Percentiles rank a stretch among this genome's conserved stretches.
These are phyloP conservation scores for Lasioglossum albipes DNA, from an alignment of 1,140 invertebrate genomes.

Conservation along the genomic window DNA sequence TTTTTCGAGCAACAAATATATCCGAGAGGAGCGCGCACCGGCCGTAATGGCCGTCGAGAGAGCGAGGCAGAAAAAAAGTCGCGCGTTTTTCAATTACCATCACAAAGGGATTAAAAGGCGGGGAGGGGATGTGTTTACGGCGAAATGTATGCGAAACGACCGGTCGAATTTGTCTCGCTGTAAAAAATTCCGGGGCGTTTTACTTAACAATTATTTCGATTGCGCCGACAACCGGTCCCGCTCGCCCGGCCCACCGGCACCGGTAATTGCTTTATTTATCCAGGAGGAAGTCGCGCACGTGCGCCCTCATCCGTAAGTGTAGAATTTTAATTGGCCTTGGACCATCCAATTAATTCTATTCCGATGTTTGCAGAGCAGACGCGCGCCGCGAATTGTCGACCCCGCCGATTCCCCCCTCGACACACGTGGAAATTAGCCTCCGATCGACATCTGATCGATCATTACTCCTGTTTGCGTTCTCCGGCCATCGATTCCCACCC, in stretches of 20 bases:
- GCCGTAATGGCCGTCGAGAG: slow-evolving; percentile 27
- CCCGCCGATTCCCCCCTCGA: background rate
- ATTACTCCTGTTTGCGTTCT: background rate
- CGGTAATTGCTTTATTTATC: slow-evolving; percentile 55
- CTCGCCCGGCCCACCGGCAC: background rate
- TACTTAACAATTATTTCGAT: slow-evolving; percentile 45
- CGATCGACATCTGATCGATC: background rate
- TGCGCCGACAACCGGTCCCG: background rate
- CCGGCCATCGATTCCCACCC: no score
- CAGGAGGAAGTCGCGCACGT: background rate
- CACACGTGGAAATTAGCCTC: background rate
- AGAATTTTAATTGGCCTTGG: slow-evolving; percentile 57
- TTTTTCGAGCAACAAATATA: slow-evolving; percentile 26
- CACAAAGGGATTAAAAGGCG: background rate
- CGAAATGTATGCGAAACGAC: background rate
- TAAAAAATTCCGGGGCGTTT: slow-evolving; percentile 45
- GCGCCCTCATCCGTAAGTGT: slow-evolving; percentile 12
- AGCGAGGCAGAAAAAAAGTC: background rate
- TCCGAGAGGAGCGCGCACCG: slow-evolving; percentile 4
- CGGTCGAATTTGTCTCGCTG: background rate
- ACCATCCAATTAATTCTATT: slow-evolving; percentile 55
- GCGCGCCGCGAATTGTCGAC: slow-evolving; percentile 14
- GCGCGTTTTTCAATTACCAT: slow-evolving; percentile 24
- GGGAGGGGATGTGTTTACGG: slow-evolving; percentile 14
- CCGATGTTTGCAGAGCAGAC: slow-evolving; percentile 16